Conservation (phyloP, 1,140 invertebrate species). For the Paracyclopina nana region DNA sequence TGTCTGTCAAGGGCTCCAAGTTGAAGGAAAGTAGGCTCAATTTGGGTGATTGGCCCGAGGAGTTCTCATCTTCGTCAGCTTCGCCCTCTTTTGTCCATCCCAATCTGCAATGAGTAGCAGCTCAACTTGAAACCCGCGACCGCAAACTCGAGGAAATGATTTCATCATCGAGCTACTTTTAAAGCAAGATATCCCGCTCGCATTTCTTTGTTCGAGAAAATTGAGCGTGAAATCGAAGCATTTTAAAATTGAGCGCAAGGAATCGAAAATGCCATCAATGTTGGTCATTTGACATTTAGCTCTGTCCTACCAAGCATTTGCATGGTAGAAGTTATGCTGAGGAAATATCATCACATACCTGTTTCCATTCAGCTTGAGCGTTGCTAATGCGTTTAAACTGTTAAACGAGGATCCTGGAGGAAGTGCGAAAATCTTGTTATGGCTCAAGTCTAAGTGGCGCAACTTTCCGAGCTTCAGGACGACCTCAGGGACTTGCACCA, state of each 20-base stretch:
- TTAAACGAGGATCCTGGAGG: neutral
- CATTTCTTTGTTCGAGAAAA: too few relatives aligned
- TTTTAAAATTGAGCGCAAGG: too few relatives aligned
- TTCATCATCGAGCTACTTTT: too few relatives aligned
- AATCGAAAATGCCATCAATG: too few relatives aligned
- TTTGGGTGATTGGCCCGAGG: neutral
- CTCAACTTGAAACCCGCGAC: neutral
- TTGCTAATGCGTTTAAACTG: neutral
- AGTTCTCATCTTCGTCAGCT: neutral
- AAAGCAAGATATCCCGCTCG: too few relatives aligned
- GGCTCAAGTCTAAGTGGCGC: neutral
- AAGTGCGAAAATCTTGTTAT: neutral
- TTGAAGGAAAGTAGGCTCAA: neutral
- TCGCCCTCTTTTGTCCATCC: neutral
- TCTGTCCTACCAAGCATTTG: too few relatives aligned
- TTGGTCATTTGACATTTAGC: too few relatives aligned
- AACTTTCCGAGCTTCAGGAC: neutral
- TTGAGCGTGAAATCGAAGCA: too few relatives aligned
- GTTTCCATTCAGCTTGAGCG: neutral
- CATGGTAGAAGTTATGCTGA: too few relatives aligned
- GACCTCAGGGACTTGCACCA: neutral
- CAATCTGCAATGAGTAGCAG: neutral
- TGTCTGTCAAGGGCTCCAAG: constrained; percentile 1
- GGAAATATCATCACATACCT: neutral
- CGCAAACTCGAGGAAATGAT: neutral